These are phyloP conservation scores for Cerceris ruficornis DNA, from an alignment of 2,888 invertebrate genomes.

Conservation along the genomic window DNA sequence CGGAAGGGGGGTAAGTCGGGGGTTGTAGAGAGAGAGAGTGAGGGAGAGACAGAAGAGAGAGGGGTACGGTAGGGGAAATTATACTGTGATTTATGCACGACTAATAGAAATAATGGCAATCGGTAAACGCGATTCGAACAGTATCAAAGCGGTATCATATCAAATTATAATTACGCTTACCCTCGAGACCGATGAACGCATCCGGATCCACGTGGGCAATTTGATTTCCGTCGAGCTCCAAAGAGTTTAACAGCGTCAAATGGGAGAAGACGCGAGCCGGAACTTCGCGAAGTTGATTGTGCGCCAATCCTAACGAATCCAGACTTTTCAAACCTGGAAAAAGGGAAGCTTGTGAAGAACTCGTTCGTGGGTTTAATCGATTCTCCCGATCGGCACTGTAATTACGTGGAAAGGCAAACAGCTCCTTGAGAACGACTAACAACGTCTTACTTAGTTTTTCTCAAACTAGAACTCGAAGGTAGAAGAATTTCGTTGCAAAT, in stretches of 20 bases:
- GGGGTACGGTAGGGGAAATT: too few species aligned
- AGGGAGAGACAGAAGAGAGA: too few species aligned
- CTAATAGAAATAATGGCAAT: neutral
- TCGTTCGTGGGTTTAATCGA: slow-evolving; percentile 15
- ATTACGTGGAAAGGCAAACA: too few species aligned
- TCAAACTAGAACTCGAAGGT: too few species aligned
- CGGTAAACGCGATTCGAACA: neutral
- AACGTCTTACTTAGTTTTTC: too few species aligned
- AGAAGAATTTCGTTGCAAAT: too few species aligned
- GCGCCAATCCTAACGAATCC: slow-evolving; percentile 92
- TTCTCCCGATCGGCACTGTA: neutral
- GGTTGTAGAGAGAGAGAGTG: too few species aligned
- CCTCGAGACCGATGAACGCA: slow-evolving; percentile 94
- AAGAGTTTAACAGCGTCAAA: slow-evolving; percentile 90
- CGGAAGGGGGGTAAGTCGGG: neutral
- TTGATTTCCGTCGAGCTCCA: slow-evolving; percentile 94
- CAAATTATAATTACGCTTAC: slow-evolving; percentile 82
- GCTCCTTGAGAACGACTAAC: too few species aligned
- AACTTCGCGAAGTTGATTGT: slow-evolving; percentile 91
- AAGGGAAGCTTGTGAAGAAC: slow-evolving; percentile 11
- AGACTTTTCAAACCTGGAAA: slow-evolving; percentile 88
- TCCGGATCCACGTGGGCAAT: slow-evolving; percentile 91
- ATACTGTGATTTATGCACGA: neutral
- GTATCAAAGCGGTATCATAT: slow-evolving; percentile 7
- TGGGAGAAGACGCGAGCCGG: slow-evolving; percentile 93